Percentiles rank a stretch among this genome's conserved stretches.
phyloP scores from a whole-genome alignment of 2,113 vertebrate genomes.

The Octodon degus region DNA sequence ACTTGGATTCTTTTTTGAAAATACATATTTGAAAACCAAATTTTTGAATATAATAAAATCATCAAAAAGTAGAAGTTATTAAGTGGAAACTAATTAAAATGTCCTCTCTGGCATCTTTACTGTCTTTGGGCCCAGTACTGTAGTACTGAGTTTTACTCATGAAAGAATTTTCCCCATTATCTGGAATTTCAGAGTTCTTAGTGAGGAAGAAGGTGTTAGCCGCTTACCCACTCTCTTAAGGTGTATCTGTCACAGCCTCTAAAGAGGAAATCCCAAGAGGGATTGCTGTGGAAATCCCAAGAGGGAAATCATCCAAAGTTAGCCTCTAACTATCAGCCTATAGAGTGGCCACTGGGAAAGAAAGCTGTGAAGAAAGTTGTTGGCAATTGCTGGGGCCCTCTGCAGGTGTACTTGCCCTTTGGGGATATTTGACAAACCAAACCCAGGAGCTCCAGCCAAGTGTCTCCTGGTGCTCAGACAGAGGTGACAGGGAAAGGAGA shows the following conservation, averaged over 20 bases:
- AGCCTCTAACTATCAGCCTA: not conserved
- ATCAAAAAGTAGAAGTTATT: not conserved
- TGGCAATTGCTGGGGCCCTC: not conserved
- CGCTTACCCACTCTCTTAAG: not conserved
- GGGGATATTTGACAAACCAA: not conserved
- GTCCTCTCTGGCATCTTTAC: accelerated
- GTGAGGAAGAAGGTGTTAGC: not conserved
- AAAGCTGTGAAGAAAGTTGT: not conserved
- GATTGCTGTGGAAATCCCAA: not conserved
- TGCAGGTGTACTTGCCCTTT: not conserved
- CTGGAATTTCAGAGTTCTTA: not conserved
- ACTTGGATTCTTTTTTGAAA: conserved; percentile 1
- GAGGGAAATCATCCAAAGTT: not conserved
- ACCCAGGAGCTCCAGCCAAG: not conserved
- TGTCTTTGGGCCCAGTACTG: not conserved
- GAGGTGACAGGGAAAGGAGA: not conserved
- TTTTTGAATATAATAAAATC: conserved; percentile 6
- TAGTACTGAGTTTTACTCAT: not conserved
- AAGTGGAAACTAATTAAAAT: conserved; percentile 5
- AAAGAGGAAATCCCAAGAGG: not conserved
- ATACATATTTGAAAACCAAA: not conserved
- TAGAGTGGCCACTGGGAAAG: not conserved
- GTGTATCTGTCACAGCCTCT: not conserved
- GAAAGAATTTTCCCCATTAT: not conserved
- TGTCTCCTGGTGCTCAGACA: not conserved